Base-by-base conservation (phyloP, 2,113 vertebrate genomes). In the Tretioscincus oriximinensis region DNA sequence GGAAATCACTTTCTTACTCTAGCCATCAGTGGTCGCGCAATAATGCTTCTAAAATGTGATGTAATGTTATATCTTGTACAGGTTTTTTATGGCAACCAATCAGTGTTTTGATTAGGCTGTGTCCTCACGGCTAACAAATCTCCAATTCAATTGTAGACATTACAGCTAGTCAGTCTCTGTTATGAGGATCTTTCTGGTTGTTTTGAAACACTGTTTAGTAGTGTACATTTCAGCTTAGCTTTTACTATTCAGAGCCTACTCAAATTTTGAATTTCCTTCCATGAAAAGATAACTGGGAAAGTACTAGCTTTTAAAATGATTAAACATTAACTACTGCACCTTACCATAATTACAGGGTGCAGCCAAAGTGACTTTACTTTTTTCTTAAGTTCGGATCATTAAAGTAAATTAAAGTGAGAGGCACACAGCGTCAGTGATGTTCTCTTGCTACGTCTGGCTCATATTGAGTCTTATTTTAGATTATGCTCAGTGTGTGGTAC, bases 401-500 rank as follows among this genome's bases (percentile, higher is more conserved):
- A 60, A 61, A 81, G 72, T 69, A 76, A 31, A 76, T 61, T 29
- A 66, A 54, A 68, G 31, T 47, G 24, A 81, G 47, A 68, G 60
- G n/a, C 64, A 67, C 26, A 67, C 20, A 18, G 49, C 22, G 35
- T 24, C 61, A 51, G 61, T 69, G 65, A 63, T 76, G 51, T 61
- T 61, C 66, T 69, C 73, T 70, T 76, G 75, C 80, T 76, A 81
- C n/a, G 76, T 3, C 24, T n/a, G 47, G 9, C 73, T 49, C 51
- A 76, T 63, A 69, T 81, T 76, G 76, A 76, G 76, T 81, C 80
- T 76, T 81, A 69, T 81, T 76, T 76, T 61, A 81, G 73, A 61
- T 81, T 69, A 69, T 49, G 73, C 80, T 69, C 80, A 26, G 49
- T 69, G 54, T 81, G 80, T 76, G 80, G 80, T 24, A 5, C 45